These are phyloP conservation scores for Siderastrea siderea DNA, from an alignment of 92 coral and sea anemone genomes.

Conservation along the genomic window DNA sequence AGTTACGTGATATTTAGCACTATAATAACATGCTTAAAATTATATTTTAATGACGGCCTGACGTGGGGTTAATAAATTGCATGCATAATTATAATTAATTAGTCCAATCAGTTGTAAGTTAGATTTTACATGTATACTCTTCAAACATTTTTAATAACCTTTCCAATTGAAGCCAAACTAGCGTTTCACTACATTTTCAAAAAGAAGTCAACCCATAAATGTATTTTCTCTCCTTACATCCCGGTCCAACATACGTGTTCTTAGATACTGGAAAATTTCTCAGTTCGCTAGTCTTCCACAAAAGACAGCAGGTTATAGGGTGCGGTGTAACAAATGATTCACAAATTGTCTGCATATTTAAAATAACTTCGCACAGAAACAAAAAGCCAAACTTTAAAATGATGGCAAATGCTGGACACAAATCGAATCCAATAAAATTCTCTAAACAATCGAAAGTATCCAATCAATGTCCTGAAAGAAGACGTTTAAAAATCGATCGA, in stretches of 20 bases:
- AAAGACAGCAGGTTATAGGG: constrained; percentile 31
- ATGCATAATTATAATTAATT: not conserved
- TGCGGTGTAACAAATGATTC: constrained; percentile 45
- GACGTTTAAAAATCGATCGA: not conserved
- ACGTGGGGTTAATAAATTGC: constrained; percentile 1
- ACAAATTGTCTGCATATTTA: constrained; percentile 45
- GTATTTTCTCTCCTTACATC: too few relatives aligned
- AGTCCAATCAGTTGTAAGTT: not conserved
- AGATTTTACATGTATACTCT: too few relatives aligned
- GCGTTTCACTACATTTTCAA: too few relatives aligned
- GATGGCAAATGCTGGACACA: not conserved
- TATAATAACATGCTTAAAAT: not conserved
- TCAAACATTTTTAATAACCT: too few relatives aligned
- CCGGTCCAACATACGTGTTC: not conserved
- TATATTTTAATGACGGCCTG: not conserved
- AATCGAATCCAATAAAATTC: not conserved
- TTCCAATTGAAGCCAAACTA: too few relatives aligned
- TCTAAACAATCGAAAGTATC: constrained; percentile 5
- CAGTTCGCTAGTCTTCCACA: constrained; percentile 1
- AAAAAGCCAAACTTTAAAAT: constrained; percentile 3
- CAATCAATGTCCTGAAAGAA: not conserved
- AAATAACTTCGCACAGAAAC: not conserved
- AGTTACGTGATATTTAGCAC: not conserved
- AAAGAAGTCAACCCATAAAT: too few relatives aligned
- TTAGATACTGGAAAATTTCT: constrained; percentile 11